These are phyloP conservation scores for Lates japonicus DNA, from an alignment of 2,797 vertebrate genomes.

Conservation along the genomic window DNA sequence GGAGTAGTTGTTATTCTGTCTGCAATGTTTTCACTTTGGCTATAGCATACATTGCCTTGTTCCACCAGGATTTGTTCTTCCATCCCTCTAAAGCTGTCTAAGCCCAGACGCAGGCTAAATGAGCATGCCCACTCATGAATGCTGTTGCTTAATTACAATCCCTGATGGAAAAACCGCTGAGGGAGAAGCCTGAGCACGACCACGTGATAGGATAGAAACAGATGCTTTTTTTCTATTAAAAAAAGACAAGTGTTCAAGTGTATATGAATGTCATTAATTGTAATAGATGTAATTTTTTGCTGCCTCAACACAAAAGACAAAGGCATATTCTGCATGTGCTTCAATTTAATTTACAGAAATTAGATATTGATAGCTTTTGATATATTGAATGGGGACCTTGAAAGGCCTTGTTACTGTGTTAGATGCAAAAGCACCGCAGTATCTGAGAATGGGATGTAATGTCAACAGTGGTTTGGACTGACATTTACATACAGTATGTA, in stretches of 20 bases:
- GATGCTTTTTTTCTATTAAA: constrained; percentile 13
- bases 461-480: constrained; percentile 69
- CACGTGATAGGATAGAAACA: constrained; percentile 38
- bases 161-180: constrained; percentile 76
- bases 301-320: constrained; percentile 18
- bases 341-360: constrained; percentile 61
- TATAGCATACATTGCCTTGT: constrained; percentile 65
- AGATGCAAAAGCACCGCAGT: constrained; percentile 23
- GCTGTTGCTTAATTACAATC: constrained; percentile 83
- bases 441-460: constrained; percentile 60
- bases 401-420: constrained; percentile 42
- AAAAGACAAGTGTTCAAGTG: constrained; percentile 57
- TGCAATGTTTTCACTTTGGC: constrained; percentile 64
- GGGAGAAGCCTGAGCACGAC: constrained; percentile 61
- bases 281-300: constrained; percentile 23
- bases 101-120: constrained; percentile 76
- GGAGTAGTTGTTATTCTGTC: constrained; percentile 72
- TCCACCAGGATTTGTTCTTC: constrained; percentile 81
- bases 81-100: constrained; percentile 77
- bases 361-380: constrained; percentile 9
- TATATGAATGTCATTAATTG: constrained; percentile 61
- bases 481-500: constrained; percentile 73
- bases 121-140: constrained; percentile 82
- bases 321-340: constrained; percentile 5
- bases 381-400: constrained; percentile 21